Conservation (phyloP, 2,797 vertebrate genomes). For the Carduelis carduelis region DNA sequence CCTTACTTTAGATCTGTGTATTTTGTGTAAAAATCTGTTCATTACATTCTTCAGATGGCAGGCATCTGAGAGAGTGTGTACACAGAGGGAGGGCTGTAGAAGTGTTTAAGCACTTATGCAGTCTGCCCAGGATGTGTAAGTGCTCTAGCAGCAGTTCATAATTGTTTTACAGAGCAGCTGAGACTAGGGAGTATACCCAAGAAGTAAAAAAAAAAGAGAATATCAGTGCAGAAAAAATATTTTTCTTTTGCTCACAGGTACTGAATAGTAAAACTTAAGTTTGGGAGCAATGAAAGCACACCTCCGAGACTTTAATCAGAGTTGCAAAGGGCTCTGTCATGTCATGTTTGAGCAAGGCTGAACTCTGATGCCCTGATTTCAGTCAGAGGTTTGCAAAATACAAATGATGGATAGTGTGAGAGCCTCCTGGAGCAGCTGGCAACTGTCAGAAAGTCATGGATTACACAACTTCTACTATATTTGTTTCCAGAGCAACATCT, state of each 20-base stretch:
- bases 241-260: neutral
- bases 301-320: neutral
- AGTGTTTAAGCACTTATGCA: neutral
- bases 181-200: neutral
- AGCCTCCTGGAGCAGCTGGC: neutral
- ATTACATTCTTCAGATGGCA: neutral
- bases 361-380: neutral
- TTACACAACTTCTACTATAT: neutral
- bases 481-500: constrained; percentile 1
- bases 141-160: neutral
- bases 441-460: neutral
- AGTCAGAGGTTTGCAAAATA: neutral
- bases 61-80: neutral
- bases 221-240: neutral
- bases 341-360: neutral
- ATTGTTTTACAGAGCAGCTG: neutral
- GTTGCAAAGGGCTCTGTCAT: neutral
- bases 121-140: neutral
- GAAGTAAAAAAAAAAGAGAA: neutral
- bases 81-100: neutral
- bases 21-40: neutral
- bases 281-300: neutral
- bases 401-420: neutral
- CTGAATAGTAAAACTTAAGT: neutral
- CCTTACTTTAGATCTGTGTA: neutral